Base-by-base conservation (phyloP, 2,113 vertebrate species). In the Syngnathoides biaculeatus region DNA sequence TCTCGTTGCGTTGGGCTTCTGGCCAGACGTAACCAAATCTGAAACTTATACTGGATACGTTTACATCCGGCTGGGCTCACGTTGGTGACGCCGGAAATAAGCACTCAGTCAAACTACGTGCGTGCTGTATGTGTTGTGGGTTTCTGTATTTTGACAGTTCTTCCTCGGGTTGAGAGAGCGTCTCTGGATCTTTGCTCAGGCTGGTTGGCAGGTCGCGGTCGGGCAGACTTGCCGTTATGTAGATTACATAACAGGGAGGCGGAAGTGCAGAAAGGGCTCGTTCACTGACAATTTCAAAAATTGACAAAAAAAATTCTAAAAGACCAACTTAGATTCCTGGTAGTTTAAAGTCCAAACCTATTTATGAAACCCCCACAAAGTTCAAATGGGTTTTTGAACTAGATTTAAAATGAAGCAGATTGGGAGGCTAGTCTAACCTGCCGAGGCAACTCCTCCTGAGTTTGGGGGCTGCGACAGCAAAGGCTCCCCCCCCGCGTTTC, bases 1-100 rank as follows among this genome's bases (percentile, higher is more conserved):
- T 9, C 72, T 55, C 35, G 4, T 45, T 74, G 77, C 67, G 71
- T 52, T 13, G 60, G 38, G 61, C 57, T 58, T 69, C 64, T 68
- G 71, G 71, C 60, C 22, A 30, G 59, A 64, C 0, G 22, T 50
- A 4, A 83, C 82, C 86, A 83, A 82, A 88, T 79, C 75, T 71
- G 65, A 83, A 72, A 77, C 30, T 24, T 0, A 5, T 30, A 70
- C 42, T 57, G 77, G 77, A 68, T 65, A 40, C 53, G 50, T 27
- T 53, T 62, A 74, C 60, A 72, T 72, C 75, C 81, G 74, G 68
- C 77, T 75, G 65, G 62, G 62, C 76, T 69, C 62, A 68, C 0
- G 45, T 5, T 57, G 55, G 55, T 57, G 26, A 57, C 14, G 30
- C 55, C 55, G 15, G 26, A 30, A 30, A 13, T 14, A 57, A 57